Conservation (phyloP, 2,797 vertebrate genomes). For the Leptoclinus maculatus region DNA sequence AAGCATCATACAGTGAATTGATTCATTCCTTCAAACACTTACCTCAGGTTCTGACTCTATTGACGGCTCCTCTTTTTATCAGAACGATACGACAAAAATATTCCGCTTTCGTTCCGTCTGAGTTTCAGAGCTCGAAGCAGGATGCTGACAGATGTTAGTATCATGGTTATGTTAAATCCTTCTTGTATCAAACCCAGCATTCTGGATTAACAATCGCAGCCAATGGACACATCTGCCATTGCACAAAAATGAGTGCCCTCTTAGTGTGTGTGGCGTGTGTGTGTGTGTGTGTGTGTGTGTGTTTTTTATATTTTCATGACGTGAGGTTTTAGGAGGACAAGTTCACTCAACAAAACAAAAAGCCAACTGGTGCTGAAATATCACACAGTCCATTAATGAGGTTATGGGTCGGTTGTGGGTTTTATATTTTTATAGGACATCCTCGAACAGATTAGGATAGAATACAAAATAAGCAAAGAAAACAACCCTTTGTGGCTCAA, state of each 20-base stretch:
- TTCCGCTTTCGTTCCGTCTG: constrained; percentile 46
- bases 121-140: constrained; percentile 57
- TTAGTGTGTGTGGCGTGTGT: constrained; percentile 33
- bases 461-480: not conserved
- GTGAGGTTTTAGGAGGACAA: constrained; percentile 31
- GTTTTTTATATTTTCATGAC: constrained; percentile 21
- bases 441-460: not conserved
- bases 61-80: constrained; percentile 23
- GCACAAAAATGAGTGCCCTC: constrained; percentile 68
- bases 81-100: constrained; percentile 33
- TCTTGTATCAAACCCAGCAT: constrained; percentile 79
- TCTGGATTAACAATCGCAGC: constrained; percentile 83
- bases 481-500: not conserved
- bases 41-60: constrained; percentile 66
- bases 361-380: constrained; percentile 26
- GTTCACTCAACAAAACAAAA: constrained; percentile 28
- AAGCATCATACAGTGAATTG: not conserved
- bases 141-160: constrained; percentile 82
- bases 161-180: constrained; percentile 84
- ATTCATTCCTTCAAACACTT: constrained; percentile 58
- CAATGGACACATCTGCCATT: constrained; percentile 83
- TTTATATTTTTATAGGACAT: constrained; percentile 6
- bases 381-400: constrained; percentile 31
- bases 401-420: constrained; percentile 6
- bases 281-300: constrained; percentile 10